phyloP scores from a whole-genome alignment of 1,140 invertebrate species.

The Drosophila hydei region DNA sequence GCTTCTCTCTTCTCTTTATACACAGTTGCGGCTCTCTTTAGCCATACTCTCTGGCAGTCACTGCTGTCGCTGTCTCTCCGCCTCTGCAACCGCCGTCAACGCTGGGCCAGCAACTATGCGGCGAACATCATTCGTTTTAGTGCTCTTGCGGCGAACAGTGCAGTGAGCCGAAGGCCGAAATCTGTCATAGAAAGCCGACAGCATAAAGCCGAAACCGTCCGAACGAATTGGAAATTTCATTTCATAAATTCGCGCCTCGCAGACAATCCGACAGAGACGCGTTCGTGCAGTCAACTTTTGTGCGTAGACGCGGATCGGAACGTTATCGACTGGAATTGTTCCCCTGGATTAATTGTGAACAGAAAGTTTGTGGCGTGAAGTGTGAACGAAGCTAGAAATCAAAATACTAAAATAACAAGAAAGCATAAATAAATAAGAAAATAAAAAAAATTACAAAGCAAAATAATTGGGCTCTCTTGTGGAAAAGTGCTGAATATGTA shows the following conservation, averaged over 20 bases:
- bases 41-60: neutral
- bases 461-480: conserved; percentile 19
- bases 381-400: conserved; percentile 13
- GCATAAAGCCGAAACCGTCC: conserved; percentile 15
- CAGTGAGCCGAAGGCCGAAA: conserved; percentile 3
- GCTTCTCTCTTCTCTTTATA: neutral
- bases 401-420: conserved; percentile 8
- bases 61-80: conserved; percentile 1
- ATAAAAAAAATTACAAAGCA: conserved; percentile 24
- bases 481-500: conserved; percentile 67
- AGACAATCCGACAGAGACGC: conserved; percentile 25
- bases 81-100: neutral
- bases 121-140: conserved; percentile 49
- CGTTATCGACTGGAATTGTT: conserved; percentile 29
- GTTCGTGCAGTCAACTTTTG: conserved; percentile 31
- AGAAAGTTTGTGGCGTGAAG: conserved; percentile 12
- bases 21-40: conserved; percentile 28
- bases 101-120: neutral
- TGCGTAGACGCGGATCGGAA: conserved; percentile 42
- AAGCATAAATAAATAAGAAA: conserved; percentile 6
- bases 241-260: conserved; percentile 42
- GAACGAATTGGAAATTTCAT: conserved; percentile 24
- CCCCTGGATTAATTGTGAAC: conserved; percentile 12
- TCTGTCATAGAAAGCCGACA: conserved; percentile 8
- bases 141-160: conserved; percentile 52